Base-by-base conservation (phyloP, 2,888 invertebrate species). In the Dione juno region DNA sequence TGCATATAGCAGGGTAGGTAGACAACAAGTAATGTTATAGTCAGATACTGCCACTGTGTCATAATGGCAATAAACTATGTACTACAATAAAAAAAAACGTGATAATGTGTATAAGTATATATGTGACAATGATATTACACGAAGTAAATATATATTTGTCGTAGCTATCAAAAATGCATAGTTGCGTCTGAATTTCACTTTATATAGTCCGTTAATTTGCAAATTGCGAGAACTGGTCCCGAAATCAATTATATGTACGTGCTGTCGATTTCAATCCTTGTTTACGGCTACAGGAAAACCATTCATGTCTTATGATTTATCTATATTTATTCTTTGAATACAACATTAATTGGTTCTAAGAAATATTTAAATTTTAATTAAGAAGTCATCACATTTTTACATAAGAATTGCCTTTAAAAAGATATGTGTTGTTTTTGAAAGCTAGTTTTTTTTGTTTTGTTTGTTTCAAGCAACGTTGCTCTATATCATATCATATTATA, bases 141-240 rank as follows among this genome's bases (percentile, higher is more conserved):
- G n/a, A n/a, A n/a, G 41, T 43, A 50, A n/a, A 11, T 10, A 48
- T 3, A 53, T 28, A 14, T 53, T 8, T 14, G 0, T 53, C 14
- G 53, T 48, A 53, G 28, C 7, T 13, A 28, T n/a, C 45, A 7
- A 16, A 9, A 54, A 3, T 37, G 1, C 1, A 1, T 3, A 16
- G 35, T 16, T 43, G 16, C 9, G 19, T 13, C 11, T 48, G 40
- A 48, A 67, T 19, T 50, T 57, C 50, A 40, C 48, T 50, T 59
- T 50, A 69, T 45, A 45, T 11, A 45, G 28, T 74, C 70, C 74
- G 70, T 74, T 73, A 74, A 74, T 71, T 72, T 63, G 57, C 66
- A 66, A 59, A 63, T 65, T 72, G 66, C 66, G 66, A 71, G 74
- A 72, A 77, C 76, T 69, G 67, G 72, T 72, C 72, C 48, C 52